A percentile compares a stretch with the other conserved stretches of the same genome.
Evolutionary conservation across 2,113 vertebrate genomes (phyloP).

Genomic region (Hylia prasina): DNA sequence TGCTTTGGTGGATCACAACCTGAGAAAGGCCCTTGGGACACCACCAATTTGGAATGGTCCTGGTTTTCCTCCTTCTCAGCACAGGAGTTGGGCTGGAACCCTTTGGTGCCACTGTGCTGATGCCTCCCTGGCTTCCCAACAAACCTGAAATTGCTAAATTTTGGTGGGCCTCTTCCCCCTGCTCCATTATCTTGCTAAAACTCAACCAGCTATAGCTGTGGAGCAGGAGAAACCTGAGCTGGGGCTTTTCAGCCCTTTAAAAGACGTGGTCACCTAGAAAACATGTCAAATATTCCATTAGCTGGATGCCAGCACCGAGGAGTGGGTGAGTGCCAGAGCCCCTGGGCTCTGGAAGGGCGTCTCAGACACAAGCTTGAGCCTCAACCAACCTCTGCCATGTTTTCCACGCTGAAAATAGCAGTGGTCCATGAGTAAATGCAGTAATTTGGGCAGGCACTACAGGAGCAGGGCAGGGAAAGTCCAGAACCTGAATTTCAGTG

Average conservation of each 20-base stretch:
- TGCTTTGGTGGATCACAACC: neutral
- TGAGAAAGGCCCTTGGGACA: neutral
- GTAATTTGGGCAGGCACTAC: neutral
- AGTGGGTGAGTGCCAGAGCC: neutral
- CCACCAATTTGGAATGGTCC: neutral
- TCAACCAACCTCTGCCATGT: neutral
- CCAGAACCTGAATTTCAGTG: neutral
- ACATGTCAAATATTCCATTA: neutral
- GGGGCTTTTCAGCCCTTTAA: neutral
- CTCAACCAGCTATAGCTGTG: neutral
- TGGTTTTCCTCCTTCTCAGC: neutral
- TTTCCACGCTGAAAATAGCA: neutral
- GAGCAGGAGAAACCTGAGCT: neutral
- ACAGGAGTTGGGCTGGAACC: neutral
- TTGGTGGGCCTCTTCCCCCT: neutral
- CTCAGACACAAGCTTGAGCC: neutral
- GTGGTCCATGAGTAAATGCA: neutral
- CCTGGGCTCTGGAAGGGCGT: neutral
- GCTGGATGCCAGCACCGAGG: neutral
- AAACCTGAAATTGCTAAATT: neutral
- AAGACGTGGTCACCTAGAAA: neutral
- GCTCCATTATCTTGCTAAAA: neutral
- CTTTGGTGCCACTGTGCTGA: neutral
- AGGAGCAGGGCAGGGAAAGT: neutral
- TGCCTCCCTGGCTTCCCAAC: neutral